Conservation (phyloP, 1,140 invertebrate genomes). For the Bemisia tabaci region DNA sequence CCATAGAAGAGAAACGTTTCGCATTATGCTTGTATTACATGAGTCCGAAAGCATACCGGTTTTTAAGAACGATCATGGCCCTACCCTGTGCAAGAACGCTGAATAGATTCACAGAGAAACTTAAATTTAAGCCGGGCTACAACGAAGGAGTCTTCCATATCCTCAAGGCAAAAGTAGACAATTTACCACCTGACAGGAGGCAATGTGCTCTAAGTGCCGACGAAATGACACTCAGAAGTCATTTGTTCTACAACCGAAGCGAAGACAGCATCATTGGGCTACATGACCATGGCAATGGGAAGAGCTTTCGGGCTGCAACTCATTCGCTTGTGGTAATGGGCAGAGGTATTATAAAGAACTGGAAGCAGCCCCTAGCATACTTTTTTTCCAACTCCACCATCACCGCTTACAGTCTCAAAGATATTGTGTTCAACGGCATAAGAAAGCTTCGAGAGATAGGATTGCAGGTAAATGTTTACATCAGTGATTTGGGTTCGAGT, state of each 20-base stretch:
- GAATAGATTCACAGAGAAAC: neutral
- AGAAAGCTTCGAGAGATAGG: neutral
- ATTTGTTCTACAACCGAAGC: neutral
- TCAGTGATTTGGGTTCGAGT: neutral
- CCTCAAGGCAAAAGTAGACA: neutral
- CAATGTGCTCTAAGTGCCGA: constrained; percentile 2
- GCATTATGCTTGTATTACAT: neutral
- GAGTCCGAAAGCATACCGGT: neutral
- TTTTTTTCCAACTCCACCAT: constrained; percentile 2
- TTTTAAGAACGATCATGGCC: neutral
- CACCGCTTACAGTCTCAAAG: neutral
- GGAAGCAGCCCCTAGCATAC: constrained; percentile 9
- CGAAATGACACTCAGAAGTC: constrained; percentile 3
- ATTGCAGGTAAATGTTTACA: neutral
- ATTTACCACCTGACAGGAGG: neutral
- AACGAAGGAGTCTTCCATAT: neutral
- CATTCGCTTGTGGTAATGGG: constrained; percentile 4
- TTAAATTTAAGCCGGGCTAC: neutral
- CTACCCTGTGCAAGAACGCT: neutral
- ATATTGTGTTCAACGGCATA: neutral
- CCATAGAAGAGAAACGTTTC: neutral
- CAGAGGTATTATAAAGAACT: constrained; percentile 1
- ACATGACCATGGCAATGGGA: neutral
- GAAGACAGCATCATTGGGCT: constrained; percentile 3
- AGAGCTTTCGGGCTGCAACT: constrained; percentile 1